Percentiles rank a stretch among this genome's conserved stretches.
These are phyloP conservation scores for Dreissena polymorpha DNA, from an alignment of 1,140 invertebrate species.

Conservation along the genomic window DNA sequence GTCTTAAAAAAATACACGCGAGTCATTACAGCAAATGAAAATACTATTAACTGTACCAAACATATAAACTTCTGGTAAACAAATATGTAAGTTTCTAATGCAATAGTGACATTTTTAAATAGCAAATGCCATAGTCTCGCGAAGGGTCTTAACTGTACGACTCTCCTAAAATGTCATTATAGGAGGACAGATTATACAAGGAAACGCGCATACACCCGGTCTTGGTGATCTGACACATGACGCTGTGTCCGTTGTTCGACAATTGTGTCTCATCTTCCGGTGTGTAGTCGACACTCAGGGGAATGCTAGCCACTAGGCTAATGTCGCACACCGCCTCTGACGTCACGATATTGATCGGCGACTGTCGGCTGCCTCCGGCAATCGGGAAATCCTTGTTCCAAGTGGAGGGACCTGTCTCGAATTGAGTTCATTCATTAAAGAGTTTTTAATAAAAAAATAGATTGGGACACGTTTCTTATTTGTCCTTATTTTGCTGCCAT, in stretches of 20 bases:
- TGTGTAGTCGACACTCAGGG: background rate
- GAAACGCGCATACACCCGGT: background rate
- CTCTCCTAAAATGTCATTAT: background rate
- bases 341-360: constrained; percentile 3
- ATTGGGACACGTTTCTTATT: no score
- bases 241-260: background rate
- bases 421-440: no score
- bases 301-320: background rate
- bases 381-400: constrained; percentile 9
- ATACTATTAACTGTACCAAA: no score
- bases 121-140: background rate
- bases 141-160: background rate
- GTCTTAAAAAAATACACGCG: no score
- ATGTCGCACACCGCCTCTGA: constrained; percentile 6
- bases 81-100: background rate
- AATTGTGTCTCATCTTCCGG: background rate
- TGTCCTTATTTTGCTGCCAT: no score
- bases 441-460: no score
- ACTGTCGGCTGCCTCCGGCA: constrained; percentile 1
- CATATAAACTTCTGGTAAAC: no score
- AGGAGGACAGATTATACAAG: background rate
- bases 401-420: background rate
- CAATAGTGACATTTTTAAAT: background rate
- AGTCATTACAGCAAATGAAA: no score
- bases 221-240: background rate